Conservation (phyloP, 1,140 invertebrate species). For the Lucilia sericata region DNA sequence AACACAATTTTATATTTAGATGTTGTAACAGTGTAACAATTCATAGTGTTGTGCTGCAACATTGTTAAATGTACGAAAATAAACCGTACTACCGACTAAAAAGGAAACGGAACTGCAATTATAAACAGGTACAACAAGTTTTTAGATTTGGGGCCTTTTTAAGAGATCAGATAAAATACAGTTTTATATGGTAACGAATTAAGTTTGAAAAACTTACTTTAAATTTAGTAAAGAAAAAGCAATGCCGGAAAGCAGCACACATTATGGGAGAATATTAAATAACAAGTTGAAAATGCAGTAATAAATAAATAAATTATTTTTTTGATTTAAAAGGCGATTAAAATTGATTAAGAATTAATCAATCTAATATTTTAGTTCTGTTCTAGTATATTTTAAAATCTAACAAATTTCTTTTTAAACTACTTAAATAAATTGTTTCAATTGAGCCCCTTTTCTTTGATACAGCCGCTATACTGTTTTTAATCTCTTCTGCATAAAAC, state of each 20-base stretch:
- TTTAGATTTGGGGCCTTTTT: not conserved
- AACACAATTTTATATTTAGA: not conserved
- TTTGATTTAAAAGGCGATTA: too few species aligned
- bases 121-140: not conserved
- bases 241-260: too few species aligned
- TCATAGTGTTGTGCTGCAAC: not conserved
- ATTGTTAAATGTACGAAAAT: not conserved
- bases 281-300: too few species aligned
- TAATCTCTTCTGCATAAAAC: not conserved
- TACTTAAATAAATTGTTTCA: too few species aligned
- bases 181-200: not conserved
- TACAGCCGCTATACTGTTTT: not conserved
- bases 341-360: too few species aligned
- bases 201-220: too few species aligned
- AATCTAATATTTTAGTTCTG: too few species aligned
- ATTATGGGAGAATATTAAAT: too few species aligned
- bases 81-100: not conserved
- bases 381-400: too few species aligned
- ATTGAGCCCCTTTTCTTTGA: not conserved
- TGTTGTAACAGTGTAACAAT: not conserved
- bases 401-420: too few species aligned
- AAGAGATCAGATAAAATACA: not conserved
- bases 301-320: too few species aligned
- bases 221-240: too few species aligned
- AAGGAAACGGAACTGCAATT: not conserved